These are phyloP conservation scores for Ceratina calcarata DNA, from an alignment of 1,140 invertebrate species.

Conservation along the genomic window DNA sequence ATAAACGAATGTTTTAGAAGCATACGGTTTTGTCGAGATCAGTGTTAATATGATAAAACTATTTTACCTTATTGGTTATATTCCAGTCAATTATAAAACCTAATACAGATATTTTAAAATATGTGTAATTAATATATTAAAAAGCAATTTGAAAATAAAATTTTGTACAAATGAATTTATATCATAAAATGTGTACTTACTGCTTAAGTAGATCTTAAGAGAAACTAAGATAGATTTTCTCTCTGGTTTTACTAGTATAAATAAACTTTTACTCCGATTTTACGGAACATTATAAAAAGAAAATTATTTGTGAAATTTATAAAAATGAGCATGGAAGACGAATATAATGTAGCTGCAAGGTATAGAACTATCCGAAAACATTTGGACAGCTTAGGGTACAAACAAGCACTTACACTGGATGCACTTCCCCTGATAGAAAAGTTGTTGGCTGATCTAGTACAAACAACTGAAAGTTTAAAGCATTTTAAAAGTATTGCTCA, in stretches of 20 bases:
- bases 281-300: neutral
- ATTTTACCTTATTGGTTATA: slow-evolving; percentile 14
- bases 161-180: slow-evolving; percentile 3
- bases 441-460: slow-evolving; percentile 87
- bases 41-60: neutral
- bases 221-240: too few species aligned
- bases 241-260: neutral
- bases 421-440: slow-evolving; percentile 88
- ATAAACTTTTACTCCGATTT: neutral
- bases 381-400: slow-evolving; percentile 87
- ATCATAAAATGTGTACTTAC: neutral
- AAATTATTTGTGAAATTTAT: slow-evolving; percentile 12
- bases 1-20: neutral
- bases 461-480: slow-evolving; percentile 89
- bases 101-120: neutral
- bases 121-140: neutral
- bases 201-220: neutral
- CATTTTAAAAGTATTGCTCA: slow-evolving; percentile 88
- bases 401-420: slow-evolving; percentile 86
- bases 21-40: neutral
- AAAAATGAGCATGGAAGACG: slow-evolving; percentile 66
- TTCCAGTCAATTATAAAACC: neutral
- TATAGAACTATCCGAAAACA: slow-evolving; percentile 82
- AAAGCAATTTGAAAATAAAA: neutral
- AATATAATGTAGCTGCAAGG: slow-evolving; percentile 73